These are phyloP conservation scores for Zenarchopterus dispar DNA, from an alignment of 2,797 vertebrate genomes.

Conservation along the genomic window DNA sequence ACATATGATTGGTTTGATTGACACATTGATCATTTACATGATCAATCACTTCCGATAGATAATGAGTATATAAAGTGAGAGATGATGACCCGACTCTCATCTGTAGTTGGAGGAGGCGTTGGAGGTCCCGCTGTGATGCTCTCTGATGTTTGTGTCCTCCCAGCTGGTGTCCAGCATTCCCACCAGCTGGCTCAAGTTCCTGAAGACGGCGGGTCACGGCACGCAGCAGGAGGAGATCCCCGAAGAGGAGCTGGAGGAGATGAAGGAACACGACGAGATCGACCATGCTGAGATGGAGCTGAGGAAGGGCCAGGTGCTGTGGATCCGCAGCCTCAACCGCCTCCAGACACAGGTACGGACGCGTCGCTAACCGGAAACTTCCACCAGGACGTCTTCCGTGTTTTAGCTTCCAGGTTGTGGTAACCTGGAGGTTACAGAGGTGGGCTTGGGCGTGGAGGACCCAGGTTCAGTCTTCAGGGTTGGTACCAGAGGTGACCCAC, in stretches of 20 bases:
- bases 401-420: too few species aligned
- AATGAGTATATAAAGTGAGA: not conserved
- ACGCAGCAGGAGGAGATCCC: constrained; percentile 93
- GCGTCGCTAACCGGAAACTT: too few species aligned
- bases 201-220: constrained; percentile 94
- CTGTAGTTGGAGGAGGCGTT: not conserved
- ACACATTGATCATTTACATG: too few species aligned
- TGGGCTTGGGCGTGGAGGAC: too few species aligned
- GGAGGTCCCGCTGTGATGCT: too few species aligned
- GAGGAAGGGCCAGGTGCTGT: constrained; percentile 92
- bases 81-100: not conserved
- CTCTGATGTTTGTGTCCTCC: constrained; percentile 10
- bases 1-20: too few species aligned
- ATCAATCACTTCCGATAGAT: too few species aligned
- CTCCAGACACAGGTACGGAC: constrained; percentile 94
- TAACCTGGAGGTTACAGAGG: too few species aligned
- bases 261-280: constrained; percentile 92
- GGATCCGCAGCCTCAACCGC: constrained; percentile 95
- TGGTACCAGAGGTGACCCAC: too few species aligned
- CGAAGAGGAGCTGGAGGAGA: constrained; percentile 90
- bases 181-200: constrained; percentile 92
- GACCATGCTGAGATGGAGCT: constrained; percentile 96
- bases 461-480: too few species aligned
- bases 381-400: too few species aligned
- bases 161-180: constrained; percentile 94